A percentile compares a stretch with the other conserved stretches of the same genome.
phyloP scores from a whole-genome alignment of 2,113 vertebrate genomes.

The Dicerorhinus sumatrensis region DNA sequence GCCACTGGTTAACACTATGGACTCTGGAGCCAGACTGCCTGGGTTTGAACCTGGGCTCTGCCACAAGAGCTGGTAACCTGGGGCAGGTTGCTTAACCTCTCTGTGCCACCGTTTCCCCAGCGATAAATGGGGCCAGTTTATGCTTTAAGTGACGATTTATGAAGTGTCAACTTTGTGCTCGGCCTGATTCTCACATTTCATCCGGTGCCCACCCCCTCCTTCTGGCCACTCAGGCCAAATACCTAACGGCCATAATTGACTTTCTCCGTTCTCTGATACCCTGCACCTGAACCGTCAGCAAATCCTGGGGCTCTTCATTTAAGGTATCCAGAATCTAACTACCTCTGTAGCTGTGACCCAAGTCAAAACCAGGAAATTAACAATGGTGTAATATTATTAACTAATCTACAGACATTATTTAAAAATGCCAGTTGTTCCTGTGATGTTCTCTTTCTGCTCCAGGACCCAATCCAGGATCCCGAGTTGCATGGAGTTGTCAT shows the following conservation, averaged over 20 bases:
- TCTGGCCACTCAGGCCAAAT: neutral
- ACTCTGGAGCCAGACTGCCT: neutral
- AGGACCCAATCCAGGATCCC: neutral
- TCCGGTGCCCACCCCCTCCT: too few relatives aligned
- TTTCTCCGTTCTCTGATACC: neutral
- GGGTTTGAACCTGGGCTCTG: neutral
- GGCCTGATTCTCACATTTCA: neutral
- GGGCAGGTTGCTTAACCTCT: neutral
- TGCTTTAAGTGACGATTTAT: neutral
- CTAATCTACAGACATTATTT: neutral
- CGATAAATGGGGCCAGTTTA: too few relatives aligned
- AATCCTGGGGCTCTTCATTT: neutral
- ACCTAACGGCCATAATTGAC: neutral
- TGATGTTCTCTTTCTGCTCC: neutral
- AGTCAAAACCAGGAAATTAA: neutral
- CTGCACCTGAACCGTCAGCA: neutral
- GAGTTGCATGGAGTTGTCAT: neutral
- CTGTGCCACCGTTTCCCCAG: neutral
- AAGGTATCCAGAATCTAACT: too few relatives aligned
- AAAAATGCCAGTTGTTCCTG: neutral
- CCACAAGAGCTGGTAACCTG: neutral
- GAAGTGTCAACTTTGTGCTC: neutral
- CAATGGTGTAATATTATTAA: neutral
- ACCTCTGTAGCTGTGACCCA: neutral
- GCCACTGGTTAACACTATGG: neutral